Evolutionary conservation across 2,113 vertebrate species (phyloP).

Genomic region (Lanius collurio): DNA sequence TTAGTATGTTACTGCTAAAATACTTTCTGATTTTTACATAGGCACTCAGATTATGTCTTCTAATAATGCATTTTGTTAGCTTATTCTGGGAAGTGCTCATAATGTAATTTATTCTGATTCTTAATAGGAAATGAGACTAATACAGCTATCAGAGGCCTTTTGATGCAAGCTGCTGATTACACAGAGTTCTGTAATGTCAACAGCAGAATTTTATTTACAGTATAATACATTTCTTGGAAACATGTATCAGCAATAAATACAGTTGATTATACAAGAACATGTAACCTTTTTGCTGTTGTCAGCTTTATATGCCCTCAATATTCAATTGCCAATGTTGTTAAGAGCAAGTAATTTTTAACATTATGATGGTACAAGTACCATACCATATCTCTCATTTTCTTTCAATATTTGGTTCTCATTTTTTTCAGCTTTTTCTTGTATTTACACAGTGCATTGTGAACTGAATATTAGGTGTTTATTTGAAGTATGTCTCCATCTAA

Average conservation of each 20-base stretch:
- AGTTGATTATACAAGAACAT: constrained; percentile 33
- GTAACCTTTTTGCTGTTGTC: constrained; percentile 58
- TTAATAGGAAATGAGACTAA: constrained; percentile 72
- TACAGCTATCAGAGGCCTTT: constrained; percentile 63
- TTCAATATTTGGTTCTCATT: constrained; percentile 14
- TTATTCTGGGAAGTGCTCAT: constrained; percentile 60
- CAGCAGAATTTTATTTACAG: constrained; percentile 61
- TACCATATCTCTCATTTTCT: constrained; percentile 15
- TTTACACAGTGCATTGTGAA: constrained; percentile 50
- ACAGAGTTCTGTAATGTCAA: constrained; percentile 50
- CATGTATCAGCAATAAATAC: constrained; percentile 46
- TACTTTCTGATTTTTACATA: constrained; percentile 67
- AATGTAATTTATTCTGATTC: constrained; percentile 68
- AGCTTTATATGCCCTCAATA: constrained; percentile 40
- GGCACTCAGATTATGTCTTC: constrained; percentile 66
- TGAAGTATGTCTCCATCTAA: constrained; percentile 96
- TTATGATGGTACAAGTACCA: background rate
- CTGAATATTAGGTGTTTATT: constrained; percentile 65
- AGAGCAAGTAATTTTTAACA: constrained; percentile 49
- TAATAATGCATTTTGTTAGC: constrained; percentile 61
- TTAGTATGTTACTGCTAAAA: constrained; percentile 56
- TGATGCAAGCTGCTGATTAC: constrained; percentile 69
- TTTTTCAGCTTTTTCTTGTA: constrained; percentile 13
- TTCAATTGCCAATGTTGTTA: constrained; percentile 34
- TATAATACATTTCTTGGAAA: constrained; percentile 56